These are phyloP conservation scores for Macroteleia sp. DNA, from an alignment of 2,888 invertebrate genomes.

Conservation along the genomic window DNA sequence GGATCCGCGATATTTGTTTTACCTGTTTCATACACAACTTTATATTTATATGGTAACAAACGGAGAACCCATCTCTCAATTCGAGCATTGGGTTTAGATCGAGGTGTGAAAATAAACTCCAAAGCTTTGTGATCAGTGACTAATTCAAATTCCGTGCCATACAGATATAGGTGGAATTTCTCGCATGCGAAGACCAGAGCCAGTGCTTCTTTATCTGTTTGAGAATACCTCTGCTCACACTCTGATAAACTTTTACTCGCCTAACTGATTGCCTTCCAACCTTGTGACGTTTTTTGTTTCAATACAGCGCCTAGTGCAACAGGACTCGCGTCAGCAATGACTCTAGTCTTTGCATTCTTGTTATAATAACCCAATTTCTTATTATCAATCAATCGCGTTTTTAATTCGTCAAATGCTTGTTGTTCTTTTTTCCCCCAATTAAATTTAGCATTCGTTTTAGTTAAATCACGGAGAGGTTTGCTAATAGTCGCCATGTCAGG, in stretches of 20 bases:
- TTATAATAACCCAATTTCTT: constrained; percentile 64
- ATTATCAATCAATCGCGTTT: neutral
- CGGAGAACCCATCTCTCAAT: constrained; percentile 76
- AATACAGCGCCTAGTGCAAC: constrained; percentile 62
- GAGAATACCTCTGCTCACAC: constrained; percentile 72
- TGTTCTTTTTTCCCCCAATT: neutral
- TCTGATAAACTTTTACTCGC: constrained; percentile 63
- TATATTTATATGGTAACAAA: constrained; percentile 38
- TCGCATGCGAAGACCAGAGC: constrained; percentile 73
- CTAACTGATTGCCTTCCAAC: constrained; percentile 31
- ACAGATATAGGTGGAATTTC: constrained; percentile 80
- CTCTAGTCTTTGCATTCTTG: constrained; percentile 25
- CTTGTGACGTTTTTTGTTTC: constrained; percentile 23
- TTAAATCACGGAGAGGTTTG: constrained; percentile 62
- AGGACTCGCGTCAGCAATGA: constrained; percentile 46
- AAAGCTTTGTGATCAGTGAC: constrained; percentile 78
- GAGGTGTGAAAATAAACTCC: constrained; percentile 72
- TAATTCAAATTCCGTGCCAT: constrained; percentile 80
- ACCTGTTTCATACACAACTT: constrained; percentile 18
- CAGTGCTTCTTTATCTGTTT: constrained; percentile 68
- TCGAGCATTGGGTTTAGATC: constrained; percentile 75
- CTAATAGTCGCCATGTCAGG: constrained; percentile 67
- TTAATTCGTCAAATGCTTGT: neutral
- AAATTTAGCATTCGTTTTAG: neutral
- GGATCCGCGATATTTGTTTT: constrained; percentile 26